Evolutionary conservation across 2,888 invertebrate species (phyloP).

Genomic region (Chrysotoxum bicinctum): DNA sequence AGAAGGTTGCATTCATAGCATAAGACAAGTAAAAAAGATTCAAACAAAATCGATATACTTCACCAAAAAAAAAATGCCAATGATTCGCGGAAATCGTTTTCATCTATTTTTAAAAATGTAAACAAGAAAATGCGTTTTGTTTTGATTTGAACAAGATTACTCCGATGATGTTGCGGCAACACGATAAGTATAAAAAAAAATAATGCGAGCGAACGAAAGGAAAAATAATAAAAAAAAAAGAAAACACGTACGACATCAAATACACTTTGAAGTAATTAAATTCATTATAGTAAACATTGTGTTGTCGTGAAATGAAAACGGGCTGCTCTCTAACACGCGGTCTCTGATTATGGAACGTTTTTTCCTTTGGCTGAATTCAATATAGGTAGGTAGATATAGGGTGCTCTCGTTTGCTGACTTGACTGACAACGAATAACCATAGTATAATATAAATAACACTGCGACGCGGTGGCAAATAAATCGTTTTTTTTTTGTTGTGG

Average conservation of each 20-base stretch:
- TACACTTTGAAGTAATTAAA: slow-evolving; percentile 73
- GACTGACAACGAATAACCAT: slow-evolving; percentile 65
- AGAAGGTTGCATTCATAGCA: slow-evolving; percentile 39
- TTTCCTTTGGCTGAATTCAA: slow-evolving; percentile 67
- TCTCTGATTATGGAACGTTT: slow-evolving; percentile 71
- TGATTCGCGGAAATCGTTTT: slow-evolving; percentile 23
- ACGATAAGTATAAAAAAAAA: slow-evolving; percentile 64
- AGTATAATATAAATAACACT: slow-evolving; percentile 51
- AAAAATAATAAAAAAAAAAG: slow-evolving; percentile 45
- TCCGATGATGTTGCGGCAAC: slow-evolving; percentile 62
- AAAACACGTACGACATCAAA: slow-evolving; percentile 71
- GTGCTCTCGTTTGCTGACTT: slow-evolving; percentile 70
- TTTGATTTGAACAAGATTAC: slow-evolving; percentile 67
- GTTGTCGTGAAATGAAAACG: slow-evolving; percentile 59
- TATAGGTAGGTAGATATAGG: slow-evolving; percentile 39
- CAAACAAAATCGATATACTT: slow-evolving; percentile 40
- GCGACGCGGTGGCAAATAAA: slow-evolving; percentile 50
- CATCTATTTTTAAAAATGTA: slow-evolving; percentile 56
- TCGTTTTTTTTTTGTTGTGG: not conserved
- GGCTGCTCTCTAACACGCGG: slow-evolving; percentile 71
- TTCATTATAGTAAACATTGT: slow-evolving; percentile 72
- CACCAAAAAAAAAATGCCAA: slow-evolving; percentile 33
- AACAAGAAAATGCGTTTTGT: slow-evolving; percentile 69
- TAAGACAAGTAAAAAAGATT: not conserved
- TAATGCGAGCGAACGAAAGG: slow-evolving; percentile 66